Evolutionary conservation across 2,113 vertebrate species (phyloP).

Genomic region (Ibidorhyncha struthersii): DNA sequence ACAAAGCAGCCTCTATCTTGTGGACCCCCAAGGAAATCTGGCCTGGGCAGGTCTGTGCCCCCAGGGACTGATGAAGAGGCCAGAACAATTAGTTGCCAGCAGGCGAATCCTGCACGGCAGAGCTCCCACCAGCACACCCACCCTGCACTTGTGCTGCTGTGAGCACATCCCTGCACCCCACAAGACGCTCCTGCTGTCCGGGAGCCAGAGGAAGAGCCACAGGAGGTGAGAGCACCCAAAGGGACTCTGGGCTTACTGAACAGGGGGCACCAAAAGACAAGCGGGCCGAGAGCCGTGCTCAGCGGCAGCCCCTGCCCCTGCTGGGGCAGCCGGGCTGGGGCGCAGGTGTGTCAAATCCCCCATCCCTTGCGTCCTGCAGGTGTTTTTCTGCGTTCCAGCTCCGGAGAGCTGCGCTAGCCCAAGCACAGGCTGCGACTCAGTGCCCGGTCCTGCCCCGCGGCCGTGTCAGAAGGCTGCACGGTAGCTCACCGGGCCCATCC

Average conservation of each 20-base stretch:
- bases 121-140: background rate
- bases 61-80: background rate
- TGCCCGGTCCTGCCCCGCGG: fast-evolving
- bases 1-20: background rate
- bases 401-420: background rate
- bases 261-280: too few relatives aligned
- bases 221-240: background rate
- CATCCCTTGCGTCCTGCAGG: background rate
- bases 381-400: background rate
- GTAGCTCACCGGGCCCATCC: too few relatives aligned
- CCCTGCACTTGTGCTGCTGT: background rate
- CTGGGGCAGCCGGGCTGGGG: background rate
- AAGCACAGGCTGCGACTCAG: background rate
- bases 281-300: fast-evolving
- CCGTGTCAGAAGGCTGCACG: background rate
- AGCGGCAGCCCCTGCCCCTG: background rate
- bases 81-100: fast-evolving
- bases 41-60: background rate
- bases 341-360: background rate
- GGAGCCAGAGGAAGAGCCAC: background rate
- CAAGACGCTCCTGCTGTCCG: background rate
- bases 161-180: background rate
- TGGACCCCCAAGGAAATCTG: background rate
- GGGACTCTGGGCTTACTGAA: background rate
- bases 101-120: fast-evolving